Evolutionary conservation across 1,140 invertebrate species (phyloP), one percentile per base, ranked within the genome.

Genomic region (Patella vulgata): DNA sequence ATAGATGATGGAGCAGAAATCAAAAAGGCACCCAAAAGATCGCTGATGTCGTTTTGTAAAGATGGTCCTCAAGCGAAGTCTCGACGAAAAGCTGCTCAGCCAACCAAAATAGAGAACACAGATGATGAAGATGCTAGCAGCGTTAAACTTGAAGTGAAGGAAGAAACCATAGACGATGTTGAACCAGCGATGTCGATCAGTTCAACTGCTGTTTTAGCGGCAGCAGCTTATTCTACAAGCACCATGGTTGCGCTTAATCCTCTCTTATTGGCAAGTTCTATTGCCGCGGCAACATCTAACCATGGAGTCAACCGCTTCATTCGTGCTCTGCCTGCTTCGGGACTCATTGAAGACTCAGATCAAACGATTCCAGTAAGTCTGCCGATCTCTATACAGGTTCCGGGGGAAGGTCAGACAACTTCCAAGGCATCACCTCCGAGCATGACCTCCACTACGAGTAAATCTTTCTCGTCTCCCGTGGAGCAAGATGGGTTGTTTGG

Each of bases 31-130:
- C 76, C 76, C 2, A 74, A 71, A 52, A 57, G 68, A 31, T 64
- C 61, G 12, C 61, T 74, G 17, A 51, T 78, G 36, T 60, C 70
- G 12, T 43, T 54, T 27, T 50, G 46, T 25, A 69, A 54, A 27
- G 66, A 69, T 14, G 57, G 55, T 11, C 44, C 59, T 3, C 47
- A 42, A 0, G 19, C 39, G 11, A 73, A 69, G 46, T 73, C 71
- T 6, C 68, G 70, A n/a, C 58, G 73, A 25, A 75, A 75, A 47
- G 54, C 73, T n/a, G 57, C 66, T n/a, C 59, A 63, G 23, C 71
- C 73, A 19, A 48, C 63, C n/a, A 63, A 63, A 52, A n/a, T 73
- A 11, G 50, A 57, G 36, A 65, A 60, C 42, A 28, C 50, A 14
- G 39, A 36, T 23, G 47, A 8, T 25, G 43, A 46, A 8, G n/a